These are phyloP conservation scores for Psephotus haematonotus DNA, from an alignment of 2,113 vertebrate species.

Conservation along the genomic window DNA sequence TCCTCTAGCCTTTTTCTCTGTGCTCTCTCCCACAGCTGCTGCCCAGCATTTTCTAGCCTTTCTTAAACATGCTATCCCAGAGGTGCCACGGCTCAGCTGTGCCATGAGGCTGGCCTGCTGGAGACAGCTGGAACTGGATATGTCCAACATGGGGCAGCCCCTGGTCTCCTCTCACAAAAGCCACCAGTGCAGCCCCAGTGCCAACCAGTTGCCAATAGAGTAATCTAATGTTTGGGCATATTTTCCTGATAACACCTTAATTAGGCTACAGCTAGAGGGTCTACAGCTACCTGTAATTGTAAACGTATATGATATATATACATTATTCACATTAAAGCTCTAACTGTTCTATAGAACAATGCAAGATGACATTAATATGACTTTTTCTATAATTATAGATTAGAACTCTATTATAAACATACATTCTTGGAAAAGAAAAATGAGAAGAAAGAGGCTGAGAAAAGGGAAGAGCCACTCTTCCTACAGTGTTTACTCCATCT, in stretches of 20 bases:
- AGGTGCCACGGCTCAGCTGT: background rate
- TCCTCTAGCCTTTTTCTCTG: background rate
- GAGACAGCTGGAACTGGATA: background rate
- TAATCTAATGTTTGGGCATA: background rate
- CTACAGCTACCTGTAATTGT: background rate
- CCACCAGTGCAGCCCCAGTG: background rate
- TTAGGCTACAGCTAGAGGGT: background rate
- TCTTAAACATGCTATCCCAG: background rate
- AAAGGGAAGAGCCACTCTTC: background rate
- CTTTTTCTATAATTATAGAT: background rate
- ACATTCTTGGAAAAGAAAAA: background rate
- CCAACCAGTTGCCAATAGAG: background rate
- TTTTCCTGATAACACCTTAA: background rate
- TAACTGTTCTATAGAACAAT: background rate
- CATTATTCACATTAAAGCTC: background rate
- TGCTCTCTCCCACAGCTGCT: background rate
- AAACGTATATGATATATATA: background rate
- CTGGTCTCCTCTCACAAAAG: background rate
- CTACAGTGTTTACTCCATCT: background rate
- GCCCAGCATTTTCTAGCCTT: background rate
- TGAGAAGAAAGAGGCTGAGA: background rate
- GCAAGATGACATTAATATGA: background rate
- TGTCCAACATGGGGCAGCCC: accelerated
- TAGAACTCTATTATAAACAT: background rate
- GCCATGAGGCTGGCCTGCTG: background rate